Conservation (phyloP, 2,113 vertebrate genomes). For the Carollia perspicillata region DNA sequence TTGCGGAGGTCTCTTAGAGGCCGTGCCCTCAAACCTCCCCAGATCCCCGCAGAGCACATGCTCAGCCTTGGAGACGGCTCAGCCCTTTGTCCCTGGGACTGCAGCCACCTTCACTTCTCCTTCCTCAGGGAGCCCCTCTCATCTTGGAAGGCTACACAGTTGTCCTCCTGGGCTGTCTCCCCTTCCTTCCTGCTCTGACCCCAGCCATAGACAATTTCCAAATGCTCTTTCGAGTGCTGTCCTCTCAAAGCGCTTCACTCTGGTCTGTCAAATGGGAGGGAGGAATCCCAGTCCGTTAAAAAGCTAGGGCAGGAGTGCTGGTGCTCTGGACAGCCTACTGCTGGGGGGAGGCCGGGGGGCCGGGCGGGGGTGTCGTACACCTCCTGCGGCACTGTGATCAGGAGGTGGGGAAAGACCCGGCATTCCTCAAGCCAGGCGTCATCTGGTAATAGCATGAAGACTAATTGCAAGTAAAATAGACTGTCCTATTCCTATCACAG, state of each 20-base stretch:
- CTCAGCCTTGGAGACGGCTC: not conserved
- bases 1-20: not conserved
- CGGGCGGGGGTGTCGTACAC: not conserved
- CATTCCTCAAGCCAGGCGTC: not conserved
- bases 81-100: not conserved
- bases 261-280: not conserved
- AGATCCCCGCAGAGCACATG: not conserved
- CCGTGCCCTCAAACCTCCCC: rapidly evolving
- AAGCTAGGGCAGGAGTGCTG: not conserved
- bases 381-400: not conserved
- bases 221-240: not conserved
- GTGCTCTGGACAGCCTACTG: not conserved
- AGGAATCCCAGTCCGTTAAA: not conserved
- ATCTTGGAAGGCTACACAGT: not conserved
- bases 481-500: not conserved
- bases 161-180: not conserved
- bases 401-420: not conserved
- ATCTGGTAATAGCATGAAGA: not conserved
- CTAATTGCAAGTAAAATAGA: not conserved
- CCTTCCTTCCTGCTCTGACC: not conserved
- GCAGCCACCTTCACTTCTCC: rapidly evolving
- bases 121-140: not conserved
- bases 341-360: too few relatives aligned
- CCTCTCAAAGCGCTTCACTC: not conserved
- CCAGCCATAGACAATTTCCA: not conserved